phyloP scores from a whole-genome alignment of 2,113 vertebrate species.

The Triplophysa dalaica region DNA sequence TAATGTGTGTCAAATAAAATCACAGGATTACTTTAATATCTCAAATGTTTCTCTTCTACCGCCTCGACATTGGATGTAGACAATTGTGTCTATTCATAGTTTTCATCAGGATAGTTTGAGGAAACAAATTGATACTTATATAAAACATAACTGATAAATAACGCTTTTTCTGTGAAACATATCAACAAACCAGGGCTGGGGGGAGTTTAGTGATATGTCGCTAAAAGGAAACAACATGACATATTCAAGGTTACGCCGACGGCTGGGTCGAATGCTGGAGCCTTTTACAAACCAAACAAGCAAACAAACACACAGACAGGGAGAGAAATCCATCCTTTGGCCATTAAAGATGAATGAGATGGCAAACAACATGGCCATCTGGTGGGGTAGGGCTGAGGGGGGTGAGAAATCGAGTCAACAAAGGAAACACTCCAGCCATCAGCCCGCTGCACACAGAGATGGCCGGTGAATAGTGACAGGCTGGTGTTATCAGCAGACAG shows the following conservation, averaged over 20 bases:
- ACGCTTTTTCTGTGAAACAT: background rate
- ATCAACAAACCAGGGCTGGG: slow-evolving; percentile 12
- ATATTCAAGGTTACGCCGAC: slow-evolving; percentile 51
- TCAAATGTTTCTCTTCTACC: no score
- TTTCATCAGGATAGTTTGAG: no score
- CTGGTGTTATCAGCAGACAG: slow-evolving; percentile 18
- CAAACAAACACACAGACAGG: slow-evolving; percentile 42
- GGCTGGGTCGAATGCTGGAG: slow-evolving; percentile 35
- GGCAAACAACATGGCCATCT: slow-evolving; percentile 56
- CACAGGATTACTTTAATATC: no score
- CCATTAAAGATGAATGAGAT: slow-evolving; percentile 55
- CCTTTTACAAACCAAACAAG: slow-evolving; percentile 45
- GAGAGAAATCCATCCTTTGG: slow-evolving; percentile 50
- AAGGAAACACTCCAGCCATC: slow-evolving; percentile 49
- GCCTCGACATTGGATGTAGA: no score
- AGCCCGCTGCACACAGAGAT: slow-evolving; percentile 14
- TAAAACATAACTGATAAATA: no score
- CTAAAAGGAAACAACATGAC: slow-evolving; percentile 29
- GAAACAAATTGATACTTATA: no score
- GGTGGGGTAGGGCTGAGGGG: slow-evolving; percentile 34
- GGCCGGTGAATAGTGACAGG: background rate
- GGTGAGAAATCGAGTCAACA: slow-evolving; percentile 62
- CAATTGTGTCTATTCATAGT: no score
- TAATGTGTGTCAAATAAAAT: background rate
- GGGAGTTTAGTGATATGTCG: background rate